These are phyloP conservation scores for Pseudococcus jackbeardsleyi DNA, from an alignment of 2,888 invertebrate genomes.

Conservation along the genomic window DNA sequence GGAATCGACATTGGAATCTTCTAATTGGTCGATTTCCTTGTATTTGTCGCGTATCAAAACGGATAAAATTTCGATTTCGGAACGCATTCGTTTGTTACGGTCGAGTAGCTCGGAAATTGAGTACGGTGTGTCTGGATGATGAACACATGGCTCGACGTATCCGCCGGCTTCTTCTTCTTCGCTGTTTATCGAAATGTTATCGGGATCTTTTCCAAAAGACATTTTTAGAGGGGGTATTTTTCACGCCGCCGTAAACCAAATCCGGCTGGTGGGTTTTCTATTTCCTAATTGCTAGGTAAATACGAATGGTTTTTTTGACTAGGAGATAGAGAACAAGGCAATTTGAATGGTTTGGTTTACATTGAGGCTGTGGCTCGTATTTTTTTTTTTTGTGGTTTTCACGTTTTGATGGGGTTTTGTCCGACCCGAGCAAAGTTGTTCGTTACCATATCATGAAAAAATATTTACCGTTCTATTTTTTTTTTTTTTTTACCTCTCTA, in stretches of 20 bases:
- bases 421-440: no score
- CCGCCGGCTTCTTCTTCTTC: background rate
- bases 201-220: conserved; percentile 21
- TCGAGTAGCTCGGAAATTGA: conserved; percentile 48
- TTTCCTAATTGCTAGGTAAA: conserved; percentile 23
- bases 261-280: background rate
- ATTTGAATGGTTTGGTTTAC: no score
- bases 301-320: background rate
- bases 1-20: conserved; percentile 3
- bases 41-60: conserved; percentile 45
- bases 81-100: conserved; percentile 55
- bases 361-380: no score
- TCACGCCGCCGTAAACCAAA: background rate
- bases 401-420: no score
- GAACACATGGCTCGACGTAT: background rate
- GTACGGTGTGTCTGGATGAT: conserved; percentile 20
- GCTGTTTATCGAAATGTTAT: conserved; percentile 9
- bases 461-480: no score
- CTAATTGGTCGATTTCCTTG: conserved; percentile 33
- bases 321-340: no score
- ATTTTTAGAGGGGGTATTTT: background rate
- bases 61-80: conserved; percentile 47
- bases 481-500: no score
- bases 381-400: no score
- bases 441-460: no score